A percentile compares a stretch with the other conserved stretches of the same genome.
These are phyloP conservation scores for Philopedon plagiatum DNA, from an alignment of 2,888 invertebrate genomes.

Conservation along the genomic window DNA sequence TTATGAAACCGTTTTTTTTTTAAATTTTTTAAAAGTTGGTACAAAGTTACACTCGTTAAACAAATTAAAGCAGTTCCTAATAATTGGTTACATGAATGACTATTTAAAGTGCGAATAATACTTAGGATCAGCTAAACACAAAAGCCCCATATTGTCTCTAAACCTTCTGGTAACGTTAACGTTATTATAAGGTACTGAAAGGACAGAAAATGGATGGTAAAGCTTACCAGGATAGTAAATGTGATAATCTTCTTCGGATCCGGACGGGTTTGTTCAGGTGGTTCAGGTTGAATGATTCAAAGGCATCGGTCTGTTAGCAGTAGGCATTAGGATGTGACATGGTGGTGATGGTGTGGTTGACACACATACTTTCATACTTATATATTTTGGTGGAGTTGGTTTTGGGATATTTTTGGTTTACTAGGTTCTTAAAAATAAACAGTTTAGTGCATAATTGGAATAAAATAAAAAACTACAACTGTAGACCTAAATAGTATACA, in stretches of 20 bases:
- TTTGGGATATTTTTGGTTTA: slow-evolving; percentile 19
- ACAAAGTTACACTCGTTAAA: too few relatives aligned
- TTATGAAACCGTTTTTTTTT: too few relatives aligned
- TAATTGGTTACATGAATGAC: too few relatives aligned
- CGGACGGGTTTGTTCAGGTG: slow-evolving; percentile 46
- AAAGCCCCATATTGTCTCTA: too few relatives aligned
- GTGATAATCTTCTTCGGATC: slow-evolving; percentile 42
- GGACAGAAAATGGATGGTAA: slow-evolving; percentile 65
- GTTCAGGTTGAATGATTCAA: slow-evolving; percentile 62
- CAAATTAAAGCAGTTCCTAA: too few relatives aligned
- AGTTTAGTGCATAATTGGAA: slow-evolving; percentile 4
- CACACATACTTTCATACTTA: slow-evolving; percentile 42
- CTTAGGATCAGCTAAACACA: too few relatives aligned
- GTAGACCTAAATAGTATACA: background rate
- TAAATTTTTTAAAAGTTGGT: too few relatives aligned
- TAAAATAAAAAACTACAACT: slow-evolving; percentile 8
- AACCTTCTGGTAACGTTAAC: too few relatives aligned
- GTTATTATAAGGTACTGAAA: slow-evolving; percentile 55
- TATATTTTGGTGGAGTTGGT: slow-evolving; percentile 31
- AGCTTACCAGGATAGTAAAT: slow-evolving; percentile 65
- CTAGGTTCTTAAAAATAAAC: slow-evolving; percentile 30
- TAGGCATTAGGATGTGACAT: slow-evolving; percentile 44
- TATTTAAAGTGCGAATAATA: too few relatives aligned
- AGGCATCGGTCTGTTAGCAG: slow-evolving; percentile 66
- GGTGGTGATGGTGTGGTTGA: slow-evolving; percentile 36